Evolutionary conservation across 2,888 invertebrate species (phyloP).

Genomic region (Boloria selene): DNA sequence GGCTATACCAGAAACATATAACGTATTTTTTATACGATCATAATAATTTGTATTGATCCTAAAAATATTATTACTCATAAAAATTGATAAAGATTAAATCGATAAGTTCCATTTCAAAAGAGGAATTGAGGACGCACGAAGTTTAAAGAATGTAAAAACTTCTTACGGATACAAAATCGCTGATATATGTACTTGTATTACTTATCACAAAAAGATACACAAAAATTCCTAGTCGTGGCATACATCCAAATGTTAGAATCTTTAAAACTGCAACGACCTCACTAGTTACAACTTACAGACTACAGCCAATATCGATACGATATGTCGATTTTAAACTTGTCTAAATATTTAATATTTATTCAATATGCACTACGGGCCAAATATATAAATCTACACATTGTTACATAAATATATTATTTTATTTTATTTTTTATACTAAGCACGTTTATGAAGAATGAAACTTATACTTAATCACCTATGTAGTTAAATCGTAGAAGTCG

Average conservation of each 20-base stretch:
- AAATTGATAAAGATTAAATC: conserved; percentile 28
- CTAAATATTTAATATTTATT: not conserved
- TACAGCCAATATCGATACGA: conserved; percentile 7
- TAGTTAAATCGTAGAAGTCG: no score
- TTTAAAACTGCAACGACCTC: conserved; percentile 14
- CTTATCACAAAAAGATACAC: conserved; percentile 15
- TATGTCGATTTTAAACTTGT: not conserved
- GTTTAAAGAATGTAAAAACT: conserved; percentile 9
- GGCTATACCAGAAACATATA: conserved; percentile 28
- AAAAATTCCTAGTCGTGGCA: conserved; percentile 23
- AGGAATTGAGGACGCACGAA: conserved; percentile 22
- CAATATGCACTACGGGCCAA: not conserved
- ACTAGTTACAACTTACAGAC: not conserved
- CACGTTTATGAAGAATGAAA: no score
- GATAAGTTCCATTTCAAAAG: conserved; percentile 21
- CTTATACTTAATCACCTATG: no score
- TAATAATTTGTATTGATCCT: conserved; percentile 26
- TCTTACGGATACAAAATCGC: conserved; percentile 3
- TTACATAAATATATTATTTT: no score
- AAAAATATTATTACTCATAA: conserved; percentile 35
- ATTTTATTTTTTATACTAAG: no score
- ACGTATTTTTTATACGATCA: conserved; percentile 25
- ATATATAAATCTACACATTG: no score
- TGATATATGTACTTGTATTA: not conserved
- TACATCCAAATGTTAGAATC: conserved; percentile 26